These are phyloP conservation scores for Falco rusticolus DNA, from an alignment of 2,797 vertebrate genomes.

Conservation along the genomic window DNA sequence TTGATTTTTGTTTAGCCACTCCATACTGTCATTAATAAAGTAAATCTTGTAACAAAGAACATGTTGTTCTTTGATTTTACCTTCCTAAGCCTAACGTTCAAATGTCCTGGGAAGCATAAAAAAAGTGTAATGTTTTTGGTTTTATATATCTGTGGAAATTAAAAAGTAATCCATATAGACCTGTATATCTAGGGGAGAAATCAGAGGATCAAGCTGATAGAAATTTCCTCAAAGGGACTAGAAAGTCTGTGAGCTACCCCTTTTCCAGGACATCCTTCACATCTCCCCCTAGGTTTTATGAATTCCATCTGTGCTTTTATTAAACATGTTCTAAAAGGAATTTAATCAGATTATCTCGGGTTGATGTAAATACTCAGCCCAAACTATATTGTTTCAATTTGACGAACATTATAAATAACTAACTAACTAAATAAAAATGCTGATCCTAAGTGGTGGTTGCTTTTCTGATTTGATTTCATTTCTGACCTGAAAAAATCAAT, in stretches of 20 bases:
- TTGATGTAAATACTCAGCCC: neutral
- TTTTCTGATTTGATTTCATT: conserved; percentile 50
- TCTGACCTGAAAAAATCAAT: conserved; percentile 60
- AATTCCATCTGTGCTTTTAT: conserved; percentile 11
- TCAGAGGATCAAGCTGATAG: neutral
- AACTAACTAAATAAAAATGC: conserved; percentile 50
- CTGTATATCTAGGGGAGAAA: neutral
- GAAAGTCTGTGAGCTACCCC: neutral
- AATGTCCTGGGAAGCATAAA: neutral
- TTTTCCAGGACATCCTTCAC: neutral
- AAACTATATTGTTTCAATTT: conserved; percentile 35
- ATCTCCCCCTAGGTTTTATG: neutral
- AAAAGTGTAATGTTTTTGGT: neutral
- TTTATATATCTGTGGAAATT: neutral
- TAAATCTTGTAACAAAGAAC: neutral
- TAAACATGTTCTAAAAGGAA: conserved; percentile 22
- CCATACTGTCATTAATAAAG: neutral
- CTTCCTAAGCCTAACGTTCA: neutral
- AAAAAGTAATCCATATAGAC: neutral
- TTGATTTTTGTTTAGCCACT: neutral
- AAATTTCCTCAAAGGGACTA: neutral
- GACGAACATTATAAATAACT: conserved; percentile 19
- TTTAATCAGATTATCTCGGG: conserved; percentile 15
- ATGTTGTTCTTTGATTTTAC: neutral
- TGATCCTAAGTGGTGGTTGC: conserved; percentile 49